phyloP scores from a whole-genome alignment of 1,140 invertebrate species.

The Wiebesia pumilae region DNA sequence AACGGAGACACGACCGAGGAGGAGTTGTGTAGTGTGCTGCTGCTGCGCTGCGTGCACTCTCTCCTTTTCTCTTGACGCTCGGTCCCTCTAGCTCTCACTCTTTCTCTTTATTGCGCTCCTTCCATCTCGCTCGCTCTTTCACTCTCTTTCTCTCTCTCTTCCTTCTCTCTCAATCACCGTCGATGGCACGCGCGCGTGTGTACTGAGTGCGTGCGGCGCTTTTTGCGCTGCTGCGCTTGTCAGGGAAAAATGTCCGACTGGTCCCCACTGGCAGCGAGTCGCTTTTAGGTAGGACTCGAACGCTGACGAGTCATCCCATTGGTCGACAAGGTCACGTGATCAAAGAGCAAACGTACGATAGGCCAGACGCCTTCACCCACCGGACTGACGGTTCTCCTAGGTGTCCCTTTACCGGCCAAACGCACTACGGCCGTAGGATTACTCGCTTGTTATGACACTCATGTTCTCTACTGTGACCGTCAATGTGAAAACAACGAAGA shows the following conservation, averaged over 20 bases:
- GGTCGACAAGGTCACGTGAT: constrained; percentile 7
- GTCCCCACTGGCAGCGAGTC: constrained; percentile 15
- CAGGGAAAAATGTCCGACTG: constrained; percentile 44
- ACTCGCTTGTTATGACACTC: neutral
- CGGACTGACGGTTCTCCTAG: neutral
- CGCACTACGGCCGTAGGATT: neutral
- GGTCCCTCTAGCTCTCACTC: constrained; percentile 10
- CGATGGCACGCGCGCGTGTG: neutral
- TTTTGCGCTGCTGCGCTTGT: constrained; percentile 41
- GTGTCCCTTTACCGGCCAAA: neutral
- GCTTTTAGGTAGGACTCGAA: constrained; percentile 25
- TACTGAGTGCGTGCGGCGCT: constrained; percentile 16
- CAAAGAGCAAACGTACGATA: neutral
- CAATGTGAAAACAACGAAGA: neutral
- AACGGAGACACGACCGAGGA: neutral
- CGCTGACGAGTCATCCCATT: neutral
- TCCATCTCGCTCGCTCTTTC: constrained; percentile 10
- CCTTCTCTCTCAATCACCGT: neutral
- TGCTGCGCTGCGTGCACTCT: constrained; percentile 16
- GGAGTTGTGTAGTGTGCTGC: constrained; percentile 14
- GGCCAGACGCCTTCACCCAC: neutral
- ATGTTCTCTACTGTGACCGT: neutral
- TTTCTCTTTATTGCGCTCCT: neutral
- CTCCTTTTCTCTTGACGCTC: constrained; percentile 13
- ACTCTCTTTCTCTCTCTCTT: neutral